A percentile compares a stretch with the other conserved stretches of the same genome.
phyloP scores from a whole-genome alignment of 2,797 vertebrate genomes.

The Trachurus trachurus region DNA sequence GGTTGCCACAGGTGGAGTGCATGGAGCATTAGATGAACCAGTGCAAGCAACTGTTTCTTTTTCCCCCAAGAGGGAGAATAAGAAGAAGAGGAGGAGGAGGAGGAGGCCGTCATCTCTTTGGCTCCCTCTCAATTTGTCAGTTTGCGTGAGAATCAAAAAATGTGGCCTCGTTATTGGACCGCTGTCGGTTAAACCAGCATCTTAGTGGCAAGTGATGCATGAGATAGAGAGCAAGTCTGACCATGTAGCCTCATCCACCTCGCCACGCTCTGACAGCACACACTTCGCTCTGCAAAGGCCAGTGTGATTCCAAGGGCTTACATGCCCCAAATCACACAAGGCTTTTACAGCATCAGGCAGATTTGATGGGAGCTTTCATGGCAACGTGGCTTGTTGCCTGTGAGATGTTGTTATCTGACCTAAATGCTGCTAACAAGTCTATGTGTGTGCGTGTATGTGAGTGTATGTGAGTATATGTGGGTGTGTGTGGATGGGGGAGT shows the following conservation, averaged over 20 bases:
- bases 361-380: slow-evolving; percentile 87
- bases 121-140: slow-evolving; percentile 70
- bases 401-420: slow-evolving; percentile 86
- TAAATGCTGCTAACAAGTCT: slow-evolving; percentile 86
- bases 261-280: slow-evolving; percentile 75
- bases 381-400: slow-evolving; percentile 81
- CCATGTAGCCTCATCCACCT: slow-evolving; percentile 69
- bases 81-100: not conserved
- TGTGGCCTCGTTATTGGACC: slow-evolving; percentile 71
- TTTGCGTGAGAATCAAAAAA: slow-evolving; percentile 69
- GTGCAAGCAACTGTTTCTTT: slow-evolving; percentile 29
- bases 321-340: slow-evolving; percentile 87
- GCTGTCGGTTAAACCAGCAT: slow-evolving; percentile 72
- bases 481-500: slow-evolving; percentile 53
- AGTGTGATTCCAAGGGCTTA: slow-evolving; percentile 84
- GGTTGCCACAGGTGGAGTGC: slow-evolving; percentile 55
- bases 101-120: slow-evolving; percentile 53
- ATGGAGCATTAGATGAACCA: slow-evolving; percentile 36
- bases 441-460: slow-evolving; percentile 52
- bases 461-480: slow-evolving; percentile 46
- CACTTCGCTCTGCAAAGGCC: slow-evolving; percentile 74
- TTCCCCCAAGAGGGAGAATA: not conserved
- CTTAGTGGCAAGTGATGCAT: slow-evolving; percentile 80
- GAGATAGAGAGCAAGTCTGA: slow-evolving; percentile 78
- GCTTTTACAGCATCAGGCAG: slow-evolving; percentile 86